Base-by-base conservation (phyloP, 2,888 invertebrate genomes). In the Dinocampus coccinellae region DNA sequence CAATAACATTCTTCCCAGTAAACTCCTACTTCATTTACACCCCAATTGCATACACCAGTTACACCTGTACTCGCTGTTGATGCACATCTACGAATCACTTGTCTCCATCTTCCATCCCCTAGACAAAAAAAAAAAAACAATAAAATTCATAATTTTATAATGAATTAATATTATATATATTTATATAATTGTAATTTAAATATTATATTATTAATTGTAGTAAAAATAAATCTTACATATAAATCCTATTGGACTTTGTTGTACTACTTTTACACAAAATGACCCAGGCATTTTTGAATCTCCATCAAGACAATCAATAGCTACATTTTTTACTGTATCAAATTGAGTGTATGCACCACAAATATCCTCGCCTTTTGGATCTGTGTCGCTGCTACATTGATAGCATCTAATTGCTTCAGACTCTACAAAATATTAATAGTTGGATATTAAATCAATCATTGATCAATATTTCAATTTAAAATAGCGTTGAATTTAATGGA, bases 1-100 rank as follows among this genome's bases (percentile, higher is more conserved):
- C 98, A 98, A 84, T 98, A 98, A 83, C 98, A 98, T 83, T 97
- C 97, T 86, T 98, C 97, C 95, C 96, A 97, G 86, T 97, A 98
- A 0, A 95, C 95, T 2, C 98, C 98, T 80, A 97, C 97, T 77
- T 95, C 94, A 79, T 95, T 93, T 69, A 98, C 95, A 20, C 97
- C 96, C 98, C 98, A 98, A 84, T 97, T 96, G 83, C 98, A 98
- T 0, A 98, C 97, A 68, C 97, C 97, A 0, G 97, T 96, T 0
- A 96, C 96, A 74, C 97, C 97, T 0, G 94, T 96, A 78, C 95
- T 96, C 0, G 97, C 93, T 0, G 97, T 95, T 0, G 96, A 96
- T 1, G 96, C 95, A 88, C 97, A 97, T 24, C 96, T 90, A 39
- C 97, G 90, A 70, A 96, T 93, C 0, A 97, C 97, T 87, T 97